Evolutionary conservation across 2,888 invertebrate genomes (phyloP).

Genomic region (Saturnia pavonia): DNA sequence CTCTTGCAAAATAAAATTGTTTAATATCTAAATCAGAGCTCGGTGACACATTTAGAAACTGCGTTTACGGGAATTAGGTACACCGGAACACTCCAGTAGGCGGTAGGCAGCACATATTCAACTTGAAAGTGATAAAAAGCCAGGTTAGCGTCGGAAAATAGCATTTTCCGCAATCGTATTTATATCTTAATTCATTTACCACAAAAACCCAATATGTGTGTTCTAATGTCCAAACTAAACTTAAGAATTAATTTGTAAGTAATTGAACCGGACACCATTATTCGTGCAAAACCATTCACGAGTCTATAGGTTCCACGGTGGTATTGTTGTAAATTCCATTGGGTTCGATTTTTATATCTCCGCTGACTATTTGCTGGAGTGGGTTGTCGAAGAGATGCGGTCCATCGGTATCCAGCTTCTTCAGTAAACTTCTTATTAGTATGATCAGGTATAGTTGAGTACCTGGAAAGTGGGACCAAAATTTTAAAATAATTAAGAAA

Average conservation of each 20-base stretch:
- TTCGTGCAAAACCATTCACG: slow-evolving; percentile 20
- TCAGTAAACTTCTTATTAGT: slow-evolving; percentile 57
- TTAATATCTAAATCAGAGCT: no score
- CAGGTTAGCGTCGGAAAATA: no score
- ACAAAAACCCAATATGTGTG: not conserved
- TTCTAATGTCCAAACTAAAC: not conserved
- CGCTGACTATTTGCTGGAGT: slow-evolving; percentile 59
- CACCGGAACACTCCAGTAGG: no score
- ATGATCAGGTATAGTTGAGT: slow-evolving; percentile 59
- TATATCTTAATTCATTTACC: no score
- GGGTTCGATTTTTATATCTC: slow-evolving; percentile 48
- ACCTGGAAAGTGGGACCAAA: slow-evolving; percentile 40
- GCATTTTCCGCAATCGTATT: not conserved
- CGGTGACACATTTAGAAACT: no score
- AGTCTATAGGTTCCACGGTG: slow-evolving; percentile 35
- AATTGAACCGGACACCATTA: not conserved
- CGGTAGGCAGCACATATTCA: no score
- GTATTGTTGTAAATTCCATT: slow-evolving; percentile 43
- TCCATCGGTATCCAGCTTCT: slow-evolving; percentile 52
- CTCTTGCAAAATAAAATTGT: no score
- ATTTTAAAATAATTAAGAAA: not conserved
- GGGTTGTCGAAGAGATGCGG: slow-evolving; percentile 58
- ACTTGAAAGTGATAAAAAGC: no score
- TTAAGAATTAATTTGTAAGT: not conserved
- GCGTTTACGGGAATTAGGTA: no score